Evolutionary conservation across 1,140 invertebrate genomes (phyloP).

Genomic region (Drosophila navojoa): DNA sequence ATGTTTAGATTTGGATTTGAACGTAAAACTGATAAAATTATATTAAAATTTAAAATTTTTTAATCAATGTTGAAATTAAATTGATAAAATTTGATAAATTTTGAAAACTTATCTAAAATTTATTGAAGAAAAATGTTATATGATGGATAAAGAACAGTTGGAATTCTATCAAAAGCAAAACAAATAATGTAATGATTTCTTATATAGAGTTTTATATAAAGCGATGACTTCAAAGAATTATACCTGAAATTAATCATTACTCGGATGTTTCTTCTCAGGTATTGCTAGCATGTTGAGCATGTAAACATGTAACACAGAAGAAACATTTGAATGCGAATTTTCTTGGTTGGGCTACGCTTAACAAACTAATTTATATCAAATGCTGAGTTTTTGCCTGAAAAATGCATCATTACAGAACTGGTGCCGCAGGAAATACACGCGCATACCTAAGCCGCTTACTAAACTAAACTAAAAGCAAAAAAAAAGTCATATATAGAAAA

Average conservation of each 20-base stretch:
- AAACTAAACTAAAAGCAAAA: constrained; percentile 16
- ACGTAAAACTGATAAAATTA: too few relatives aligned
- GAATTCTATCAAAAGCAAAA: too few relatives aligned
- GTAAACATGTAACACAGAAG: constrained; percentile 1
- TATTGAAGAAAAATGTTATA: too few relatives aligned
- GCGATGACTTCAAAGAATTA: neutral
- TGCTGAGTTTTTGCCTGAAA: constrained; percentile 8
- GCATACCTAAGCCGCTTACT: constrained; percentile 12
- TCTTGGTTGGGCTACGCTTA: constrained; percentile 1
- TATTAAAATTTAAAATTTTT: too few relatives aligned
- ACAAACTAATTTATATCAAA: constrained; percentile 1
- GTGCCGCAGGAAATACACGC: constrained; percentile 12
- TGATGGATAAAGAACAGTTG: too few relatives aligned
- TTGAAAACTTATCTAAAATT: too few relatives aligned
- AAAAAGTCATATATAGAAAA: neutral
- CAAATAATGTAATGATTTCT: neutral
- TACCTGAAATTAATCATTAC: constrained; percentile 6
- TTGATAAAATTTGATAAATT: too few relatives aligned
- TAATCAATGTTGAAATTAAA: too few relatives aligned
- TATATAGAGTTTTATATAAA: neutral
- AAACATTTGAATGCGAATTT: constrained; percentile 1
- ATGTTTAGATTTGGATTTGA: too few relatives aligned
- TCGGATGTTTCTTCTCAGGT: constrained; percentile 11
- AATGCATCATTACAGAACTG: constrained; percentile 25
- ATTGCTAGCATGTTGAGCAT: constrained; percentile 8